Evolutionary conservation across 2,888 invertebrate species (phyloP).

Genomic region (Calephelis perditalis): DNA sequence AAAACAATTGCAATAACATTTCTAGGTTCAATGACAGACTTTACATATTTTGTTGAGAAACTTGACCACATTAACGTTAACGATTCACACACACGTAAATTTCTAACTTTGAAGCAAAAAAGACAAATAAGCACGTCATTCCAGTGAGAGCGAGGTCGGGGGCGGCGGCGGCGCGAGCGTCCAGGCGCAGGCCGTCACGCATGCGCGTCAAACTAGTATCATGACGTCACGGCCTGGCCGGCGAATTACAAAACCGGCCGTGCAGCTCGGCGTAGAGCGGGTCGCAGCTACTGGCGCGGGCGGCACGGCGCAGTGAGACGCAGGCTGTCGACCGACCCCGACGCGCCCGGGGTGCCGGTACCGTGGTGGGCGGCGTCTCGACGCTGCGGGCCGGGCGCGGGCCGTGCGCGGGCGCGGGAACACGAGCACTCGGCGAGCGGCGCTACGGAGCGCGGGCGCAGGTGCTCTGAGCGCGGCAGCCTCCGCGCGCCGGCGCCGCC

Average conservation of each 20-base stretch:
- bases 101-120: conserved; percentile 29
- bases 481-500: conserved; percentile 79
- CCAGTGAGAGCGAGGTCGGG: conserved; percentile 66
- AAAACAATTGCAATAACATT: neutral
- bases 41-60: conserved; percentile 5
- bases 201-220: conserved; percentile 73
- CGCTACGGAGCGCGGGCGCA: conserved; percentile 81
- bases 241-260: conserved; percentile 75
- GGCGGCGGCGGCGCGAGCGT: conserved; percentile 62
- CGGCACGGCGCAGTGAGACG: conserved; percentile 66
- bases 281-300: conserved; percentile 30
- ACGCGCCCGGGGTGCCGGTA: conserved; percentile 67
- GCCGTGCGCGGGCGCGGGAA: conserved; percentile 63
- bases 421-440: conserved; percentile 73
- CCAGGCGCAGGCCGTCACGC: conserved; percentile 71
- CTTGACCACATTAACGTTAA: conserved; percentile 4
- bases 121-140: conserved; percentile 66
- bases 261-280: conserved; percentile 55
- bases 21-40: neutral
- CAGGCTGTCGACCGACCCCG: conserved; percentile 74
- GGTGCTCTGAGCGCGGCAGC: conserved; percentile 85
- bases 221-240: conserved; percentile 74
- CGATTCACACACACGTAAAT: conserved; percentile 19
- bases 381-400: conserved; percentile 59
- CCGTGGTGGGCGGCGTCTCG: conserved; percentile 70